A percentile compares a stretch with the other conserved stretches of the same genome.
These are phyloP conservation scores for Mesitornis unicolor DNA, from an alignment of 2,113 vertebrate species.

Conservation along the genomic window DNA sequence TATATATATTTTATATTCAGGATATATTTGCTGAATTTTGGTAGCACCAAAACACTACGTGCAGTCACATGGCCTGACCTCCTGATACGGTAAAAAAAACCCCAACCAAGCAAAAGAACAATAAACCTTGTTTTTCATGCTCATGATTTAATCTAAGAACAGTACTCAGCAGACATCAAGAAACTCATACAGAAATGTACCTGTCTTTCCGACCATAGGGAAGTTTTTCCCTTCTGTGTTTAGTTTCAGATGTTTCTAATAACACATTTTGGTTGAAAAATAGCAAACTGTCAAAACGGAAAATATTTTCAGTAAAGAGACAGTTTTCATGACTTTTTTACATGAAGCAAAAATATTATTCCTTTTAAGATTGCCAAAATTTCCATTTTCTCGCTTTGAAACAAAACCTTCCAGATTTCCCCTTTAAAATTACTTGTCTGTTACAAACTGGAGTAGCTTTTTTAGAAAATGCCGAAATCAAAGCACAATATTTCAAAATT, in stretches of 20 bases:
- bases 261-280: slow-evolving; percentile 42
- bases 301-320: slow-evolving; percentile 58
- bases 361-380: slow-evolving; percentile 49
- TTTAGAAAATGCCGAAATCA: slow-evolving; percentile 33
- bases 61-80: not conserved
- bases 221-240: slow-evolving; percentile 6
- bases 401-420: slow-evolving; percentile 45
- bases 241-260: slow-evolving; percentile 54
- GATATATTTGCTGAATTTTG: not conserved
- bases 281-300: slow-evolving; percentile 38
- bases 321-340: slow-evolving; percentile 16
- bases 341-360: slow-evolving; percentile 15
- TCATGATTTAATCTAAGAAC: not conserved
- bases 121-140: not conserved
- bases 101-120: rapidly evolving
- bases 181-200: not conserved
- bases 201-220: not conserved
- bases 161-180: not conserved
- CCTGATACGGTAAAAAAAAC: not conserved
- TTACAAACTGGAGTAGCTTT: not conserved
- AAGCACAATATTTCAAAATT: slow-evolving; percentile 16
- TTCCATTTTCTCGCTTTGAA: slow-evolving; percentile 56
- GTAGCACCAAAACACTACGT: not conserved
- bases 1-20: not conserved
- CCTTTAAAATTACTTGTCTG: slow-evolving; percentile 27